A percentile compares a stretch with the other conserved stretches of the same genome.
phyloP scores from a whole-genome alignment of 2,113 vertebrate genomes.

The Bufo bufo region DNA sequence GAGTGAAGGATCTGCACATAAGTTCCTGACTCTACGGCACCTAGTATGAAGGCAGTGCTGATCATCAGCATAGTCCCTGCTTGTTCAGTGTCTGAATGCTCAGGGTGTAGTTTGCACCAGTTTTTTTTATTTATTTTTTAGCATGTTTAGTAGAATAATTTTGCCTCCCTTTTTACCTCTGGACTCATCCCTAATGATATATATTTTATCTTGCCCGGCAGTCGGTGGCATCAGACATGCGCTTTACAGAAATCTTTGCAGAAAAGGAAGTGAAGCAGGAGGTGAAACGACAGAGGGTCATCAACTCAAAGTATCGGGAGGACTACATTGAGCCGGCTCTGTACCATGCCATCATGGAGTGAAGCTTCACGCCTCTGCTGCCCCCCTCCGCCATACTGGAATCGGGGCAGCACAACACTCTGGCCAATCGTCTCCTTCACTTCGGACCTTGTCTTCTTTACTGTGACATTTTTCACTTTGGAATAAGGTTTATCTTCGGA shows the following conservation, averaged over 20 bases:
- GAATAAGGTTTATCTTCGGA: not conserved
- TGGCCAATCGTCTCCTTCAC: conserved; percentile 39
- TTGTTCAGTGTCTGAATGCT: no score
- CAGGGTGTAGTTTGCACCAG: no score
- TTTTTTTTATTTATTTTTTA: no score
- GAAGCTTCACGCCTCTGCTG: conserved; percentile 54
- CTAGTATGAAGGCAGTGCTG: no score
- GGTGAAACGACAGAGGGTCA: conserved; percentile 92
- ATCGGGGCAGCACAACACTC: not conserved
- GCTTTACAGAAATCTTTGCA: conserved; percentile 92
- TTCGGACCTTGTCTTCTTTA: conserved; percentile 15
- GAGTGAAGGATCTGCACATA: no score
- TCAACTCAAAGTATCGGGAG: conserved; percentile 95
- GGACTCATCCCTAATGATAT: not conserved
- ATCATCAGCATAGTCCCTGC: no score
- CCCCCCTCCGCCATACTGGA: not conserved
- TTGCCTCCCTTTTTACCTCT: no score
- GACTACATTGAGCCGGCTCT: conserved; percentile 94
- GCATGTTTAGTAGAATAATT: no score
- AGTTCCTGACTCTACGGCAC: no score
- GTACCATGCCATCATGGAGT: conserved; percentile 97
- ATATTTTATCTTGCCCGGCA: conserved; percentile 63
- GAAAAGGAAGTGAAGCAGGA: conserved; percentile 89
- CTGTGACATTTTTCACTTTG: conserved; percentile 32
- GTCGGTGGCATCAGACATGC: conserved; percentile 98